Evolutionary conservation across 2,888 invertebrate genomes (phyloP).

Genomic region (Orthosia cruda): DNA sequence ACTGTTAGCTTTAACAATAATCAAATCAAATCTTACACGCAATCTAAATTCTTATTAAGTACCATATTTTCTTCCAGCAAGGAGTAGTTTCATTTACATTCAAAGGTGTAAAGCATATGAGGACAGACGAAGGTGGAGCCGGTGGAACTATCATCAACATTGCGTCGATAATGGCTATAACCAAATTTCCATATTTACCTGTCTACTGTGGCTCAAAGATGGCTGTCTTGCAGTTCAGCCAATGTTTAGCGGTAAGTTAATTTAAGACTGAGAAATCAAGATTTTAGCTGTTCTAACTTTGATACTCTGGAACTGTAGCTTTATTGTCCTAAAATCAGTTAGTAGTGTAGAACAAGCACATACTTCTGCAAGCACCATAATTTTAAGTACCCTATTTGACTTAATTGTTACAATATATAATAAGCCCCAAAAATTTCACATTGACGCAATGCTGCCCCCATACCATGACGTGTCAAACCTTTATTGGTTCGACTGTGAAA

Average conservation of each 20-base stretch:
- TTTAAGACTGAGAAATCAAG: not conserved
- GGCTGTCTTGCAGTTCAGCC: slow-evolving; percentile 53
- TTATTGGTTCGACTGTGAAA: no score
- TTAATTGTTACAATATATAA: no score
- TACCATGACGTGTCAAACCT: no score
- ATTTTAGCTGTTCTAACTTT: not conserved
- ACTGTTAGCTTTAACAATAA: no score
- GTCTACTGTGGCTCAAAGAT: slow-evolving; percentile 76
- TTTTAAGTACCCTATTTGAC: no score
- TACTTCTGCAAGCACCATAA: no score
- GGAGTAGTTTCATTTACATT: slow-evolving; percentile 87
- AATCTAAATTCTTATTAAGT: not conserved
- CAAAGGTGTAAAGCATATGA: slow-evolving; percentile 77
- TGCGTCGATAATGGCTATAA: slow-evolving; percentile 72
- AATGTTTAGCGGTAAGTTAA: slow-evolving; percentile 51
- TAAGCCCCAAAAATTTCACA: no score
- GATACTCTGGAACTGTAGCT: no score
- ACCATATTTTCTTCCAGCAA: slow-evolving; percentile 76
- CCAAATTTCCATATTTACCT: slow-evolving; percentile 63
- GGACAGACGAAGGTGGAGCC: slow-evolving; percentile 74
- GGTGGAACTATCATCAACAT: slow-evolving; percentile 81
- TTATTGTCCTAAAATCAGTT: no score
- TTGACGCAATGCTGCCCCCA: no score
- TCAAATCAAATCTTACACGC: not conserved
- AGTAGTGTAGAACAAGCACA: no score